Percentiles rank a stretch among this genome's conserved stretches.
Conservation (phyloP, 2,113 vertebrate genomes). For the Ameiurus melas region DNA sequence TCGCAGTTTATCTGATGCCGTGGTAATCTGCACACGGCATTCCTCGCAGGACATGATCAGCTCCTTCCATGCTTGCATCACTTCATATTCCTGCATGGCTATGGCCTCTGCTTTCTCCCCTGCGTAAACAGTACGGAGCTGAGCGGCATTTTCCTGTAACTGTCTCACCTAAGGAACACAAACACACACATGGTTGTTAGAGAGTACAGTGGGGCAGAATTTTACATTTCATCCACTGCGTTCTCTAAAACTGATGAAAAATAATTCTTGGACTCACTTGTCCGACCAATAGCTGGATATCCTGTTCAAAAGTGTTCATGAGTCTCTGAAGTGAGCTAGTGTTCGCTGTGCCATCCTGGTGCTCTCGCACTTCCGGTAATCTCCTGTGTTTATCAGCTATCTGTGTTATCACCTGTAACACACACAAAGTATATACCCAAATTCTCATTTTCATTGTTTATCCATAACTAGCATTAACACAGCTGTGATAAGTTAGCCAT, state of each 20-base stretch:
- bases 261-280: slow-evolving; percentile 71
- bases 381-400: slow-evolving; percentile 88
- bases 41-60: slow-evolving; percentile 88
- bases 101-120: slow-evolving; percentile 93
- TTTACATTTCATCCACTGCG: not conserved
- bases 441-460: slow-evolving; percentile 4
- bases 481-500: not conserved
- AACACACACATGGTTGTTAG: not conserved
- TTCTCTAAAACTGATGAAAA: not conserved
- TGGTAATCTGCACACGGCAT: slow-evolving; percentile 88
- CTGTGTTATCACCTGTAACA: slow-evolving; percentile 77
- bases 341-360: slow-evolving; percentile 75
- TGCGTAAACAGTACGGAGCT: slow-evolving; percentile 90
- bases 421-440: not conserved
- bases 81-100: slow-evolving; percentile 84
- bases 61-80: slow-evolving; percentile 89
- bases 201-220: not conserved
- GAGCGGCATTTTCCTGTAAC: slow-evolving; percentile 90
- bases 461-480: not conserved
- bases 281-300: slow-evolving; percentile 88
- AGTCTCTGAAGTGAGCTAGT: slow-evolving; percentile 85
- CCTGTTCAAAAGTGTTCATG: slow-evolving; percentile 86
- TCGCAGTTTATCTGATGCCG: slow-evolving; percentile 85
- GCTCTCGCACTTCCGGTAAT: slow-evolving; percentile 78
- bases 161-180: slow-evolving; percentile 78